phyloP scores from a whole-genome alignment of 1,140 invertebrate genomes.

The Heliconius congener region DNA sequence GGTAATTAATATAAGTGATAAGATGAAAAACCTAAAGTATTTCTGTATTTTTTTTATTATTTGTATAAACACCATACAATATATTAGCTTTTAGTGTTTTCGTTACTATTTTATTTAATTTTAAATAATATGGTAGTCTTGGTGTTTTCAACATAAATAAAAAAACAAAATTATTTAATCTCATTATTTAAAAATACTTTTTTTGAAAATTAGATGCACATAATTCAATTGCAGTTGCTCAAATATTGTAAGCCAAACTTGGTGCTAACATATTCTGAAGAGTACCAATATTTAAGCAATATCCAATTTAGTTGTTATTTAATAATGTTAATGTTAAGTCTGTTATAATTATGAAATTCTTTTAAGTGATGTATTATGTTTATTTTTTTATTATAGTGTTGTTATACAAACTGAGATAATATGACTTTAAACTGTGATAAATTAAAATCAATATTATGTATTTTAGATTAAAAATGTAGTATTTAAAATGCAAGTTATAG shows the following conservation, averaged over 20 bases:
- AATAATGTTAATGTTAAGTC: not conserved
- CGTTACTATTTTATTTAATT: not conserved
- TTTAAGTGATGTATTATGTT: not conserved
- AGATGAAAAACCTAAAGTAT: not conserved
- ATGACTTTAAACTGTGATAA: constrained; percentile 12
- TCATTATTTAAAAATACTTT: not conserved
- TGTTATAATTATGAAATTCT: not conserved
- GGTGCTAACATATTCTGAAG: constrained; percentile 1
- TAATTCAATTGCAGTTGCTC: not conserved
- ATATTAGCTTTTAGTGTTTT: not conserved
- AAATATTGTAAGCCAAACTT: constrained; percentile 4
- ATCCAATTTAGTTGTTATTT: not conserved
- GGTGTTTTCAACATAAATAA: not conserved
- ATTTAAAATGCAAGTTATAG: not conserved
- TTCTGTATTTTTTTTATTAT: constrained; percentile 16
- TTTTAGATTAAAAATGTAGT: not conserved
- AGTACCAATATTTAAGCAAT: constrained; percentile 4
- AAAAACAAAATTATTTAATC: not conserved
- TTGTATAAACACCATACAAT: not conserved
- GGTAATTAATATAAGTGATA: not conserved
- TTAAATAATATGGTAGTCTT: not conserved
- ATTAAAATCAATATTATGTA: constrained; percentile 2
- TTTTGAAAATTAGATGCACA: not conserved
- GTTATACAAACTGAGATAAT: not conserved
- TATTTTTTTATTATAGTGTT: not conserved